Conservation (phyloP, 1,140 invertebrate species). For the Sarcophaga peregrina region DNA sequence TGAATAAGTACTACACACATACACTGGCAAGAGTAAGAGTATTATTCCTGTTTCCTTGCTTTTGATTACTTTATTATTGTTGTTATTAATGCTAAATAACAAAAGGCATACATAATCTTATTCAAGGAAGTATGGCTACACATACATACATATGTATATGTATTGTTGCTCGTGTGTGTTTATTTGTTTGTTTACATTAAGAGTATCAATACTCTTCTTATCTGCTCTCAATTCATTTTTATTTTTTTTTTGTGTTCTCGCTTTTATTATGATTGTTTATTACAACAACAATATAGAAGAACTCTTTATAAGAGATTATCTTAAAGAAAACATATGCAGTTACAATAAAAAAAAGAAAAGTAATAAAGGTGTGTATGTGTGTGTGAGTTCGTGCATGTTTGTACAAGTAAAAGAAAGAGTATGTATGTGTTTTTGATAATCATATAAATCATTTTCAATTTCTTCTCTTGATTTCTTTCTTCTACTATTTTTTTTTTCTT, state of each 20-base stretch:
- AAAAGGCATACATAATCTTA: not conserved
- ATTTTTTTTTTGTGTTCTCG: not conserved
- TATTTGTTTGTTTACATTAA: not conserved
- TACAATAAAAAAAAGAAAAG: no score
- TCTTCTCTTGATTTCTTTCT: no score
- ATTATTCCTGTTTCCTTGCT: not conserved
- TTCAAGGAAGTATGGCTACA: no score
- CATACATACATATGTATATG: no score
- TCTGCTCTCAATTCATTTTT: not conserved
- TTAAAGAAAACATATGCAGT: not conserved
- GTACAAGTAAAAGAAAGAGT: not conserved
- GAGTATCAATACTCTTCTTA: not conserved
- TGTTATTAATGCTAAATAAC: not conserved
- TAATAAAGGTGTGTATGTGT: not conserved
- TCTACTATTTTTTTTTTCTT: not conserved
- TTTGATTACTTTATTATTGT: slow-evolving; percentile 19
- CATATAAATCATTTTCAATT: slow-evolving; percentile 18
- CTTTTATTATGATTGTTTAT: slow-evolving; percentile 22
- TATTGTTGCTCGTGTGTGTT: no score
- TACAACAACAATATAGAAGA: not conserved
- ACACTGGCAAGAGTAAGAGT: no score
- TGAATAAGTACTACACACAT: no score
- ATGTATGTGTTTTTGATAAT: not conserved
- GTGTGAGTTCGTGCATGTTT: not conserved
- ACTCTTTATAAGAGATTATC: not conserved